A percentile compares a stretch with the other conserved stretches of the same genome.
phyloP scores from a whole-genome alignment of 2,888 invertebrate species.

The Blomia tropicalis region DNA sequence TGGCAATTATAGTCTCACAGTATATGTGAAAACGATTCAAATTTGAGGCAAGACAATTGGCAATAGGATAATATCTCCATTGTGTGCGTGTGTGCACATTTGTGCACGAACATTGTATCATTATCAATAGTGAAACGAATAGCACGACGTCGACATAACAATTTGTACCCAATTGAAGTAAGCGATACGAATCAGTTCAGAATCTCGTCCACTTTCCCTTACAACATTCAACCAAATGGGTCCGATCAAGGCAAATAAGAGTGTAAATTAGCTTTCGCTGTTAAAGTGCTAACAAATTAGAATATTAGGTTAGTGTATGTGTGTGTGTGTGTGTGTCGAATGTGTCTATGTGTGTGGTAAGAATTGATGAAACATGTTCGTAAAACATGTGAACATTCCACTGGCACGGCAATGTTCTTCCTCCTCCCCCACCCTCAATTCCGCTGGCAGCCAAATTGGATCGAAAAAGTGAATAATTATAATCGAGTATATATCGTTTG shows the following conservation, averaged over 20 bases:
- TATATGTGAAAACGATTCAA: no score
- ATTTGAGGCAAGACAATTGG: neutral
- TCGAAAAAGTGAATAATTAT: conserved; percentile 9
- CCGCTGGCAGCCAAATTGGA: neutral
- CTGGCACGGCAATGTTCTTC: neutral
- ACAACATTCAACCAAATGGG: neutral
- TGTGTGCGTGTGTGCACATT: neutral
- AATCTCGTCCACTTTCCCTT: neutral
- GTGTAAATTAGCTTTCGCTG: conserved; percentile 10
- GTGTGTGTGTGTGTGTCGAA: no score
- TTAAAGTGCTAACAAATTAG: conserved; percentile 11
- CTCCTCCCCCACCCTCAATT: neutral
- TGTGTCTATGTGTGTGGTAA: no score
- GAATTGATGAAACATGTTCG: no score
- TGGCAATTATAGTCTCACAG: neutral
- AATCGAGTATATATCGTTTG: conserved; percentile 11
- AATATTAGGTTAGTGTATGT: neutral
- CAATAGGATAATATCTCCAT: conserved; percentile 8
- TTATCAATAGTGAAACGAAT: conserved; percentile 4
- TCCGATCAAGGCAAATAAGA: neutral
- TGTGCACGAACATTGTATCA: no score
- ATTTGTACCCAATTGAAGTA: no score
- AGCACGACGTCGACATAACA: no score
- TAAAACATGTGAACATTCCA: neutral
- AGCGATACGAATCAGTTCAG: no score